A percentile compares a stretch with the other conserved stretches of the same genome.
phyloP scores from a whole-genome alignment of 1,140 invertebrate species.

The Drosophila carrolli region DNA sequence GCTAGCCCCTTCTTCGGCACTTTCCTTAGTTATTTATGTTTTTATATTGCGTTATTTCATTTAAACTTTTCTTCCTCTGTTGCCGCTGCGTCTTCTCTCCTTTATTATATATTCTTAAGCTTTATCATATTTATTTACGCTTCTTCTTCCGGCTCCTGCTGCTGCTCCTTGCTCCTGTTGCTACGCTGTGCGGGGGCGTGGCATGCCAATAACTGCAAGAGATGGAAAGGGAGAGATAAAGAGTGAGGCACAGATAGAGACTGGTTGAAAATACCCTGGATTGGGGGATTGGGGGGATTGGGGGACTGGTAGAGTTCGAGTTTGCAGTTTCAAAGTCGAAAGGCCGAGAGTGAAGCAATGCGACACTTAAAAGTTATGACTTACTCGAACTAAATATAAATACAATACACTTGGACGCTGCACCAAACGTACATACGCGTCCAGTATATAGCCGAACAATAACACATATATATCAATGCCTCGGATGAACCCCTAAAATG shows the following conservation, averaged over 20 bases:
- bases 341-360: slow-evolving; percentile 28
- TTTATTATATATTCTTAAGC: slow-evolving; percentile 82
- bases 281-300: background rate
- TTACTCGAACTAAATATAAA: slow-evolving; percentile 21
- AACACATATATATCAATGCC: background rate
- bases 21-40: slow-evolving; percentile 73
- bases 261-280: no score
- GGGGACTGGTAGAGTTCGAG: slow-evolving; percentile 3
- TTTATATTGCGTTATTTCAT: slow-evolving; percentile 82
- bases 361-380: slow-evolving; percentile 61
- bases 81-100: slow-evolving; percentile 1
- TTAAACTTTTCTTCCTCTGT: slow-evolving; percentile 63
- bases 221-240: slow-evolving; percentile 15
- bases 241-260: slow-evolving; percentile 1
- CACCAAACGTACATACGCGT: background rate
- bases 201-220: slow-evolving; percentile 50
- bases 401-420: slow-evolving; percentile 2
- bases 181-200: slow-evolving; percentile 36
- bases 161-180: slow-evolving; percentile 17
- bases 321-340: slow-evolving; percentile 15
- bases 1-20: slow-evolving; percentile 6
- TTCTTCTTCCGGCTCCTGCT: slow-evolving; percentile 43
- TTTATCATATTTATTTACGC: slow-evolving; percentile 83
- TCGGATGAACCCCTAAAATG: background rate
- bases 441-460: no score